Base-by-base conservation (phyloP, 1,140 invertebrate species). In the Cotesia typhae region DNA sequence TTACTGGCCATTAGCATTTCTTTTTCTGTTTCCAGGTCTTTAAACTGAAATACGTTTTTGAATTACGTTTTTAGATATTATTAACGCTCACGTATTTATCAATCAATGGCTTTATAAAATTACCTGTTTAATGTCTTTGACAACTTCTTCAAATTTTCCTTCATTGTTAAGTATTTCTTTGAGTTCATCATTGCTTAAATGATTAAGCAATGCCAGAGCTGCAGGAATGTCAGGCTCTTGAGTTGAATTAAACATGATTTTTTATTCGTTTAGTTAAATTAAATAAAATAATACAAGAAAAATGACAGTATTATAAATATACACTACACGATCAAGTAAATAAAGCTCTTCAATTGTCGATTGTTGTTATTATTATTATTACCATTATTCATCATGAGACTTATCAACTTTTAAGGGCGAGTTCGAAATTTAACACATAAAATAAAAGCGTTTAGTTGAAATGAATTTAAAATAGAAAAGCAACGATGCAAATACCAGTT, bases 81-180 rank as follows among this genome's bases (percentile, higher is more conserved):
- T 28, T 28, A 28, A 28, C 28, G n/a, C 68, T 52, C 4, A 59
- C 9, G 61, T 35, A 52, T 4, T 64, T 36, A 69, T 37, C 4
- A 37, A 61, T 5, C 57, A 28, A 41, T 28, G 28, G 52, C 35
- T 36, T 20, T 36, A 12, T 53, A 6, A 57, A 12, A 10, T 14
- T 12, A 95, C 94, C 90, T 95, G 93, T 82, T 92, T 90, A 57
- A 94, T 87, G 80, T 93, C 91, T 81, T 92, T 91, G 1, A 97
- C 88, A 51, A 96, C 89, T 52, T 91, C 88, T 79, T 96, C 93
- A 76, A 96, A 90, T 87, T 94, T 95, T 4, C 89, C 88, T 80
- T 96, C 94, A 83, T 96, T 90, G 79, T 96, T 94, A 9, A 97
- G 86, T 70, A 96, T 88, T 83, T 93, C 91, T 83, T 95, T 94